A percentile compares a stretch with the other conserved stretches of the same genome.
phyloP scores from a whole-genome alignment of 2,113 vertebrate species.

The Hemibagrus wyckioides region DNA sequence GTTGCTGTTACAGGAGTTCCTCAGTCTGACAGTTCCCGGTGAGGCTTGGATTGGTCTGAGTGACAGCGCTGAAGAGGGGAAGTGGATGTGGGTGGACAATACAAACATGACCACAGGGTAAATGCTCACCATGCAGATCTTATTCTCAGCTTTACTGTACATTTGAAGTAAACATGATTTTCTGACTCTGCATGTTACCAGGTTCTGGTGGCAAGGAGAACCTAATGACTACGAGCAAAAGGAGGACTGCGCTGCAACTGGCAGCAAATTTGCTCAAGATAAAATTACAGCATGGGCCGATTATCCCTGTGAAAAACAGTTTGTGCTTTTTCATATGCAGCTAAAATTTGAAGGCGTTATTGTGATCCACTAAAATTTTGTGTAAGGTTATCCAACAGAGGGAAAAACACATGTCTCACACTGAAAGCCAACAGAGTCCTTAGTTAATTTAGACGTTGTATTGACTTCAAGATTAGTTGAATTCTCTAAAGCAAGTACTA shows the following conservation, averaged over 20 bases:
- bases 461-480: too few relatives aligned
- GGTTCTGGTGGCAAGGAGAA: neutral
- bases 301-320: neutral
- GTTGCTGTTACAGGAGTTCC: neutral
- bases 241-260: slow-evolving; percentile 2
- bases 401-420: too few relatives aligned
- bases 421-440: too few relatives aligned
- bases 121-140: neutral
- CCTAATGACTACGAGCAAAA: neutral
- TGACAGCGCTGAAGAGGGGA: neutral
- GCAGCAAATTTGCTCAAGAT: neutral
- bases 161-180: neutral
- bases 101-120: neutral
- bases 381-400: too few relatives aligned
- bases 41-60: neutral
- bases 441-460: too few relatives aligned
- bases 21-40: neutral
- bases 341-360: too few relatives aligned
- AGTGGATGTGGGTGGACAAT: neutral
- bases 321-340: too few relatives aligned
- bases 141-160: neutral
- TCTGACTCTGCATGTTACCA: neutral
- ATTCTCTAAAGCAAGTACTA: too few relatives aligned
- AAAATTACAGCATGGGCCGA: neutral
- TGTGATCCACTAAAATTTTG: too few relatives aligned